phyloP scores from a whole-genome alignment of 37 sponge, comb jelly and placozoan species.

The Hormiphora californensis region DNA sequence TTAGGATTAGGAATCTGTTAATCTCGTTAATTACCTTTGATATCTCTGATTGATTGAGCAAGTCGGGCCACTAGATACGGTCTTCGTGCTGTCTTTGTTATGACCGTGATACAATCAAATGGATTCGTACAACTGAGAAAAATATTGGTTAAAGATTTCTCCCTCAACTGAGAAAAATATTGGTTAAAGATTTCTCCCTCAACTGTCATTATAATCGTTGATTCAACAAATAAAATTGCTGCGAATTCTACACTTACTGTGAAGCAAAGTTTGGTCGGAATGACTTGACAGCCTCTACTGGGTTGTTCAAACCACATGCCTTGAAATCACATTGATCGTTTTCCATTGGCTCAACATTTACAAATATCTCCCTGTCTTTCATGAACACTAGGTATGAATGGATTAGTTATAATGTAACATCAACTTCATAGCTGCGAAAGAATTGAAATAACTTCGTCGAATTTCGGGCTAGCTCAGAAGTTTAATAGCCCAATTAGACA shows the following conservation, averaged over 20 bases:
- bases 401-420: background rate
- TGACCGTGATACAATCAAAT: constrained; percentile 8
- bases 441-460: too few relatives aligned
- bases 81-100: constrained; percentile 21
- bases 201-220: too few relatives aligned
- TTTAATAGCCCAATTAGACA: too few relatives aligned
- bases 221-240: too few relatives aligned
- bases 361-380: background rate
- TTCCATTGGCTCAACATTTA: background rate
- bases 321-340: background rate
- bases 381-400: background rate
- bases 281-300: background rate
- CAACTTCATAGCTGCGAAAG: too few relatives aligned
- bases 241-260: too few relatives aligned
- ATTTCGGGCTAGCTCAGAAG: too few relatives aligned
- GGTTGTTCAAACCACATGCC: background rate
- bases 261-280: background rate
- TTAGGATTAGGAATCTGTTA: too few relatives aligned
- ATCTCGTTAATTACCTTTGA: background rate
- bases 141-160: too few relatives aligned
- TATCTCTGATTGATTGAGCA: constrained; percentile 26
- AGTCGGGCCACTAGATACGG: constrained; percentile 10
- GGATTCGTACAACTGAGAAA: background rate
- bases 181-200: too few relatives aligned
- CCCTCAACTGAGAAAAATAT: background rate